Base-by-base conservation (phyloP, 2,888 invertebrate species). In the Rotaria socialis region DNA sequence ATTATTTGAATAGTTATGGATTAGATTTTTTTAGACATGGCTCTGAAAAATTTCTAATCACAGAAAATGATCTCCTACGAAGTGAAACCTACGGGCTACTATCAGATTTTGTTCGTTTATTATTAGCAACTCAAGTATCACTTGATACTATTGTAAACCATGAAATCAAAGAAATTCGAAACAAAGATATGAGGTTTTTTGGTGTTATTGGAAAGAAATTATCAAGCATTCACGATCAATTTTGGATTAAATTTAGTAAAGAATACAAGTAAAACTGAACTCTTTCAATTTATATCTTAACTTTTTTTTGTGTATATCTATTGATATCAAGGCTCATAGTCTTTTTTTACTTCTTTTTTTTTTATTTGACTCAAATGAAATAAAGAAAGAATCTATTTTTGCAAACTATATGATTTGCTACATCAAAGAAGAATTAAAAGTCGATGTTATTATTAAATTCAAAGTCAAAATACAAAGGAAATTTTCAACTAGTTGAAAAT, bases 1-100 rank as follows among this genome's bases (percentile, higher is more conserved):
- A 80, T 47, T 10, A 80, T 43, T n/a, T 80, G 8, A 80, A 80
- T 80, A 80, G 80, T 80, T 80, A 80, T 80, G 47, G 11, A 80
- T 24, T 47, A 11, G 80, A 80, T 24, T 80, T 47, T 7, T 47
- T 47, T 47, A 11, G n/a, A 80, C 80, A 80, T 80, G 80, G 80
- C n/a, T 80, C 80, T 10, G 43, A 80, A 80, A 80, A 80, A 80
- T 24, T 80, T 14, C 8, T 80, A 14, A 43, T 47, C 2, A 10
- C 43, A 2, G 80, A 80, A 47, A 80, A 80, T 47, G 11, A 80
- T 11, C 0, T 80, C 0, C 8, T 10, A 4, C 80, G 80, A 2
- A 16, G 24, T 47, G 47, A 80, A 47, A 43, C 24, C 2, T 43
- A 47, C n/a, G 0, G 4, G 2, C n/a, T 80, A 14, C 6, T 80